Evolutionary conservation across 2,113 vertebrate species (phyloP), one percentile per base, ranked within the genome.

Genomic region (Probosciger aterrimus): DNA sequence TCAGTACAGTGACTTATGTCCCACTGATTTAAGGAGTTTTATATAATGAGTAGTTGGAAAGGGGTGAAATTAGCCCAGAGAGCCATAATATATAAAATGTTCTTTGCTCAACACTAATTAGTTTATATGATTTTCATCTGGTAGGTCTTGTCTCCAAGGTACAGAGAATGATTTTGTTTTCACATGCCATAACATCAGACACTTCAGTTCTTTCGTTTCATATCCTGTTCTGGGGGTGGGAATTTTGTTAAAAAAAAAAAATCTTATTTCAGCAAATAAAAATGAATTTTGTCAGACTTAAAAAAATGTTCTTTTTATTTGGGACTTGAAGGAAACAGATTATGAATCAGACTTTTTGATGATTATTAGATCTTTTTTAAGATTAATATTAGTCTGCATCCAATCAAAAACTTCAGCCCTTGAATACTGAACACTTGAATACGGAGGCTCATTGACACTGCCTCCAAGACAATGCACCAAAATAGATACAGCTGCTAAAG

Each of bases 101-200:
- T 89, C 91, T 95, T 92, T 80, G 83, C 81, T 89, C 92, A 93
- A 82, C 91, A 59, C 74, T 96, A 94, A 94, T 92, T 96, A 95
- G 83, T 94, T 96, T 75, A 92, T 89, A 92, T 92, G 95, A 95
- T 92, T 96, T 96, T 94, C 14, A 39, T 85, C 77, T 86, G 74
- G 47, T 92, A 91, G 80, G 83, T 95, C 92, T 95, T 79, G 80
- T 96, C 95, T 96, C 88, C 57, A 68, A 92, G 95, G 92, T 73
- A 62, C 25, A 88, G 46, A 82, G 47, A 52, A 93, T 28, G 70
- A 67, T 71, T 92, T 90, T 93, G 83, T 93, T 94, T 96, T 90
- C 77, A 86, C n/a, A 49, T 94, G 55, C 43, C 73, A 41, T 60
- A 93, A 78, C 68, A 86, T 75, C 52, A 96, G 92, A 76, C 76